Base-by-base conservation (phyloP, 2,797 vertebrate species). In the Pteronotus mesoamericanus region DNA sequence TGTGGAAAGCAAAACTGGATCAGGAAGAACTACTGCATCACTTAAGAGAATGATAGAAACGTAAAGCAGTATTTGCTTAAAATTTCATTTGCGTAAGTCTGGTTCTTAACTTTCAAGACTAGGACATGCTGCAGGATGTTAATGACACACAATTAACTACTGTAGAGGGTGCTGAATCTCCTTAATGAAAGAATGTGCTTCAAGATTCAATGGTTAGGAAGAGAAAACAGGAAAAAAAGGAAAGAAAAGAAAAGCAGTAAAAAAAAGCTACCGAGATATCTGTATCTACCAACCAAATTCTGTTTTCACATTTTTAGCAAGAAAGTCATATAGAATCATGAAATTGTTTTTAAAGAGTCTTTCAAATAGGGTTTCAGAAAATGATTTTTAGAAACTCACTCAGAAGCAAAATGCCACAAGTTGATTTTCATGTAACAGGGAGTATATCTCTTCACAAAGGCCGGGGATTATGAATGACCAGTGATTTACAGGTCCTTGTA, bases 301-400 rank as follows among this genome's bases (percentile, higher is more conserved):
- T 51, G 29, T 75, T 51, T 96, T 96, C 9, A 59, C 14, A 10
- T 79, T 97, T 83, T 80, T 94, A 95, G 89, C 22, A 96, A 85
- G 86, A 95, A 97, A 85, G 29, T 8, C 46, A 39, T 57, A 34
- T 18, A 77, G 22, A 94, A 57, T 68, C 12, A 69, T 42, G 29
- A 77, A 86, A 39, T 93, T 89, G 66, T 85, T 96, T 96, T 86
- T 90, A 84, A n/a, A 32, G 59, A 46, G 39, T 61, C 93, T 74
- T 97, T 96, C 89, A 86, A 44, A 51, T 32, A 78, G 80, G 68
- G 3, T 92, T 93, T 94, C 72, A 11, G 24, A 86, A 97, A 96
- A 66, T 24, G 19, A 39, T 94, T 96, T 61, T 57, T 83, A 69
- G 78, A 94, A 93, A 86, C 66, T 34, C 69, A 74, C 55, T 89